Evolutionary conservation across 2,888 invertebrate genomes (phyloP), one percentile per base, ranked within the genome.

Genomic region (Malthinus flaveolus): DNA sequence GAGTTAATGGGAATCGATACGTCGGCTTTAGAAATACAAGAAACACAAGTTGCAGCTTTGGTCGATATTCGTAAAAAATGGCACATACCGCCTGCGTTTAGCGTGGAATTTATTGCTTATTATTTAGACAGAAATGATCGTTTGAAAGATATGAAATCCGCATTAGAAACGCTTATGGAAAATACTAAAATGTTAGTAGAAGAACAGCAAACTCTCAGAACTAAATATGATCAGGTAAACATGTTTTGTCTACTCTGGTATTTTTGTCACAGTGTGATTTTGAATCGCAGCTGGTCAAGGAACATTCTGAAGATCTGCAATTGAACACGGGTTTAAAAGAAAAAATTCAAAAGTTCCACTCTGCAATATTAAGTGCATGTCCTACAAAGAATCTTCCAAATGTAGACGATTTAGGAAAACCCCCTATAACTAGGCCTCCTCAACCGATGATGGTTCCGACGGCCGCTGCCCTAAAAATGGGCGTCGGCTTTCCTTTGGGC

Each of bases 1-100:
- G 90, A 91, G 73, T 83, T 95, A 34, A 93, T 95, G 90, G 95
- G 95, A 1, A 87, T 96, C 0, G 91, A 95, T 75, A 91, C 90
- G 0, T 84, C 87, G 45, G 87, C 90, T 0, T 73, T 91, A 56
- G 93, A 93, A 74, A 87, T 91, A 71, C 90, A 92, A 73, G 93
- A 93, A 73, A 87, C 90, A 2, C 91, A 93, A 78, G 84, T 87
- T 69, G 88, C 91, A 47, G 89, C 92, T 1, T 78, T 94, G 11
- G 87, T 89, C 3, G 96, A 96, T 72, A 89, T 94, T 4, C 85
- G 93, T 7, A 93, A 94, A 68, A 95, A 96, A 68, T 95, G 95
- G 91, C 94, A 96, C 77, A 90, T 97, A 61, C 89, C 93, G 0
- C 95, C 96, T 0, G 95, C 97, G 0, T 94, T 97, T 74, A 93